Evolutionary conservation across 2,113 vertebrate genomes (phyloP), one percentile per base, ranked within the genome.

Genomic region (Recurvirostra avosetta): DNA sequence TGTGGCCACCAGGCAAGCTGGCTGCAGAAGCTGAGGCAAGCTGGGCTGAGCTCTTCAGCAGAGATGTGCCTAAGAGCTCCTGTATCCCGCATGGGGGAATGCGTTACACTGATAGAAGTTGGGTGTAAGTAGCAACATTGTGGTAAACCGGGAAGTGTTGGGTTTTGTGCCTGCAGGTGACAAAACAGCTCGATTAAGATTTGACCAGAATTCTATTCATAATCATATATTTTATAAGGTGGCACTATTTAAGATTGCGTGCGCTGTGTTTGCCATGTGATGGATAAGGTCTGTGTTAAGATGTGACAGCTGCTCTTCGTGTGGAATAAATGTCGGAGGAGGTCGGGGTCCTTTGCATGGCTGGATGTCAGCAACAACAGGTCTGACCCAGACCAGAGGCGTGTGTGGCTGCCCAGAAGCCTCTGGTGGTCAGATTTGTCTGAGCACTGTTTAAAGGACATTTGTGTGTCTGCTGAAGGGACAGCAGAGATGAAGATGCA

Each of bases 171-270:
- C 52, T 30, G 30, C 18, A 30, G 29, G 34, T 83, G 62, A 16
- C 47, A 47, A 25, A 68, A 34, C 23, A n/a, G 8, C 15, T 40
- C 23, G 15, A 3, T 53, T 53, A 49, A 62, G 15, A 47, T 62
- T 22, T 30, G 30, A 36, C 40, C 30, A 26, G n/a, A 40, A 40
- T 55, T 90, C 16, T 41, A 3, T 36, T 47, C 13, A 3, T 68
- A 23, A 7, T 4, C 8, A 8, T 34, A 0, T 7, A 9, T 25
- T 34, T 87, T 25, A 5, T 25, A 16, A 12, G 1, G 6, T 41
- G 72, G 47, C 47, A 12, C 21, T 66, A 2, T 12, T 70, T n/a
- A 25, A 26, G 63, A 20, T 8, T 11, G n/a, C 1, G 8, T 3
- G 23, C 5, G 1, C 12, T 17, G 38, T 26, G 59, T 22, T 36